Evolutionary conservation across 1,140 invertebrate species (phyloP).

Genomic region (Diabrotica virgifera): DNA sequence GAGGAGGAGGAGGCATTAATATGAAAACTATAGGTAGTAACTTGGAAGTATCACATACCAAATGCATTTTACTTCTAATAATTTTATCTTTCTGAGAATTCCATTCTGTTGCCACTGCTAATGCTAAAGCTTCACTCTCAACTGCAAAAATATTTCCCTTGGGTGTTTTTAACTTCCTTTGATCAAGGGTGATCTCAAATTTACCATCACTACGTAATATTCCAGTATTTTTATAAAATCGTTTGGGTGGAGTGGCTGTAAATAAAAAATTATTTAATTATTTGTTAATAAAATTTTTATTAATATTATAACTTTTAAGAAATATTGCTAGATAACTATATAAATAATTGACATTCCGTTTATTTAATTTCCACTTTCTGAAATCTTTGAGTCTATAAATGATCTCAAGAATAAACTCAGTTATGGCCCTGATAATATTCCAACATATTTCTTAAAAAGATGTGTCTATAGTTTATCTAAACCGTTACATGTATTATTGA

Average conservation of each 20-base stretch:
- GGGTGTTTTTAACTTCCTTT: constrained; percentile 85
- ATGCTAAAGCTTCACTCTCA: constrained; percentile 80
- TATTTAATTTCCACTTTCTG: too few relatives aligned
- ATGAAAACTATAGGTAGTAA: constrained; percentile 17
- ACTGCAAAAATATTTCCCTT: constrained; percentile 74
- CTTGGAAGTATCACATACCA: constrained; percentile 57
- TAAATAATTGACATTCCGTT: too few relatives aligned
- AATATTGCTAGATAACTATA: too few relatives aligned
- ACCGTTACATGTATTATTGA: too few relatives aligned
- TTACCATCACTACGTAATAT: constrained; percentile 60
- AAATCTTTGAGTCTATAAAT: too few relatives aligned
- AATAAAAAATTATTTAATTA: background rate
- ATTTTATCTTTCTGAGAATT: constrained; percentile 79
- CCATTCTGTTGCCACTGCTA: constrained; percentile 91
- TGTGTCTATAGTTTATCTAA: too few relatives aligned
- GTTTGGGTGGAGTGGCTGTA: constrained; percentile 47
- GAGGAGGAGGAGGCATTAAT: too few relatives aligned
- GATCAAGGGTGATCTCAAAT: constrained; percentile 77
- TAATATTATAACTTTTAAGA: too few relatives aligned
- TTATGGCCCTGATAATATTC: too few relatives aligned
- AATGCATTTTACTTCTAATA: constrained; percentile 78
- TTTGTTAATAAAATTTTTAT: background rate
- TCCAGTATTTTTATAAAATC: constrained; percentile 69
- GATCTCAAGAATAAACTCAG: too few relatives aligned
- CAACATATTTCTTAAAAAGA: too few relatives aligned